A percentile compares a stretch with the other conserved stretches of the same genome.
Evolutionary conservation across 2,113 vertebrate genomes (phyloP).

Genomic region (human): GRCh38 chr13:60042001-60042500

Average conservation of each 20-base stretch:
- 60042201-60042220: not conserved
- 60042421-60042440: not conserved
- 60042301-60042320: not conserved
- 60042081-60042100: not conserved
- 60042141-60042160: not conserved
- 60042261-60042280: not conserved
- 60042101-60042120: not conserved
- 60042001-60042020: not conserved
- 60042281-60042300: not conserved
- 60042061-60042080: not conserved
- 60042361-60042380: not conserved
- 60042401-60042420: not conserved
- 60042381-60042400: not conserved
- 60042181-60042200: not conserved
- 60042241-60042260: slow-evolving; percentile 9
- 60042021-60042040: not conserved
- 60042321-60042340: not conserved
- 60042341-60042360: not conserved
- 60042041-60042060: not conserved
- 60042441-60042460: not conserved
- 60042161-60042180: not conserved
- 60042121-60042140: not conserved
- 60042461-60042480: not conserved
- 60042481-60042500: not conserved
- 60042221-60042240: not conserved